A percentile compares a stretch with the other conserved stretches of the same genome.
Conservation (phyloP, 2,888 invertebrate species). For the Macropis europaea region DNA sequence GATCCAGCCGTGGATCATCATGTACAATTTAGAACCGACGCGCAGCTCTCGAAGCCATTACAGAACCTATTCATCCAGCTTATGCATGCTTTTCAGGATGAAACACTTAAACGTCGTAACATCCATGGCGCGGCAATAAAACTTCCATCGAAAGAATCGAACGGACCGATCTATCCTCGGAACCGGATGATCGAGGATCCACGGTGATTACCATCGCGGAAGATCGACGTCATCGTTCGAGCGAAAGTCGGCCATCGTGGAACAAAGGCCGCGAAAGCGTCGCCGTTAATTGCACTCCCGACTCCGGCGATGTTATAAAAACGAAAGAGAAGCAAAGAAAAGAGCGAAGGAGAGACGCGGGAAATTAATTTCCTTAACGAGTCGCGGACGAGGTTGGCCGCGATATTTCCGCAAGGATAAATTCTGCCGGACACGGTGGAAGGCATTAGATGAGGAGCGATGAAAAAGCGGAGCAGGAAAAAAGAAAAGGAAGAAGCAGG, state of each 20-base stretch:
- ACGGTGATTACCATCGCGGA: neutral
- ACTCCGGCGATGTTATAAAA: neutral
- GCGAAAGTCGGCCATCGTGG: neutral
- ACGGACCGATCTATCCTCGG: too few relatives aligned
- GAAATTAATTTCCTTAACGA: constrained; percentile 23
- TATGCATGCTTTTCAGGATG: too few relatives aligned
- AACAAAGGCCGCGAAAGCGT: neutral
- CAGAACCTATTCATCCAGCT: too few relatives aligned
- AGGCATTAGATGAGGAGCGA: constrained; percentile 10
- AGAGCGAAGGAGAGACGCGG: neutral
- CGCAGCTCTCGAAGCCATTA: too few relatives aligned
- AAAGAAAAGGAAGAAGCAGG: too few relatives aligned
- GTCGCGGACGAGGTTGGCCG: neutral
- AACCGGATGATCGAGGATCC: too few relatives aligned
- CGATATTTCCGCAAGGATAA: constrained; percentile 8
- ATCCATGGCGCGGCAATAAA: too few relatives aligned
- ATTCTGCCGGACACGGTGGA: constrained; percentile 5
- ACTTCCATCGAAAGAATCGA: too few relatives aligned
- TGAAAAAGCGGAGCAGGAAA: constrained; percentile 28
- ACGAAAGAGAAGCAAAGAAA: too few relatives aligned
- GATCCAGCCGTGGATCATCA: too few relatives aligned
- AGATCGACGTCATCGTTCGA: neutral
- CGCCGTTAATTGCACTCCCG: neutral
- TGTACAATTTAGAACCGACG: too few relatives aligned
- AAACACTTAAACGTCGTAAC: too few relatives aligned